Percentiles rank a stretch among this genome's conserved stretches.
phyloP scores from a whole-genome alignment of 2,797 vertebrate species.

The Coregonus sp. region DNA sequence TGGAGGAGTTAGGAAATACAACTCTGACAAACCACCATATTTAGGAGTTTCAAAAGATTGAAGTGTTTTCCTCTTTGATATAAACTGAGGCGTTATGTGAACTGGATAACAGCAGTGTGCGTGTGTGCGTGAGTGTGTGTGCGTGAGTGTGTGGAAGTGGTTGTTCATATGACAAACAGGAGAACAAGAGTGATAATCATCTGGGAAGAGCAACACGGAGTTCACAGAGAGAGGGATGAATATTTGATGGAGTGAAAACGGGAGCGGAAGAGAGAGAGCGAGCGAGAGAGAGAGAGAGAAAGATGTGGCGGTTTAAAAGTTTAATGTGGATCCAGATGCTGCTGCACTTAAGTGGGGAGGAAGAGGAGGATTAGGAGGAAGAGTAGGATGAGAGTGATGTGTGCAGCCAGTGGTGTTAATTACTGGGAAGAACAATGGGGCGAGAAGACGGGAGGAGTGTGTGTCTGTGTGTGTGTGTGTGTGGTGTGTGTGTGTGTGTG shows the following conservation, averaged over 20 bases:
- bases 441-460: neutral
- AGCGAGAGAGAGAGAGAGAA: neutral
- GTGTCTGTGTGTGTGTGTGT: too few relatives aligned
- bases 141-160: neutral
- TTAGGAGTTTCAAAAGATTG: neutral
- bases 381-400: neutral
- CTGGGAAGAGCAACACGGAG: neutral
- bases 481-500: too few relatives aligned
- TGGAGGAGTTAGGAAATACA: neutral
- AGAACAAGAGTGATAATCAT: neutral
- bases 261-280: neutral
- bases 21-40: neutral
- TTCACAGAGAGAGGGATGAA: slow-evolving; percentile 2
- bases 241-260: slow-evolving; percentile 1
- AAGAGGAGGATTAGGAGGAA: neutral
- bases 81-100: neutral
- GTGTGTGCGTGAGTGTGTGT: neutral
- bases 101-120: neutral
- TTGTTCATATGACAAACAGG: neutral
- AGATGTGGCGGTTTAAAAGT: neutral
- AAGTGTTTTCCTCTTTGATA: neutral
- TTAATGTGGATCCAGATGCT: slow-evolving; percentile 1
- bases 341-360: slow-evolving; percentile 19
- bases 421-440: slow-evolving; percentile 41
- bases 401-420: slow-evolving; percentile 53